Conservation (phyloP, 2,888 invertebrate genomes). For the Tachina fera region DNA sequence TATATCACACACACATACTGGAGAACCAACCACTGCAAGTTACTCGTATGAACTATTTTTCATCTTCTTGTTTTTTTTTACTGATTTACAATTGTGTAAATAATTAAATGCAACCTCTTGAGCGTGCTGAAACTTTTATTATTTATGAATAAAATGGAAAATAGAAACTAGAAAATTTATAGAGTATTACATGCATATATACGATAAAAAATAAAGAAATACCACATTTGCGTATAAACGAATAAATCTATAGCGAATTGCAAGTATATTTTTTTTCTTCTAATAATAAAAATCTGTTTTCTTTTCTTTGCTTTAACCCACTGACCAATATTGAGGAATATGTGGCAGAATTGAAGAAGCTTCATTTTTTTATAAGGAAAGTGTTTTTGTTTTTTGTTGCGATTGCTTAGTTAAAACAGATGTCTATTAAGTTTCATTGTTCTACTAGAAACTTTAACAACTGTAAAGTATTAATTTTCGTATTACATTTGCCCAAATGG, state of each 20-base stretch:
- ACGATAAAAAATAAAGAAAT: conserved; percentile 6
- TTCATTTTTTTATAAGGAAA: conserved; percentile 3
- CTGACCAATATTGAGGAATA: conserved; percentile 61
- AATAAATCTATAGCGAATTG: not conserved
- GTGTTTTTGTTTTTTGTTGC: not conserved
- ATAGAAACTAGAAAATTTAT: conserved; percentile 37
- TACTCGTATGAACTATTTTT: conserved; percentile 31
- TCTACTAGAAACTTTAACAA: too few species aligned
- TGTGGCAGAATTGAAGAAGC: not conserved
- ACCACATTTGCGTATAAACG: conserved; percentile 30
- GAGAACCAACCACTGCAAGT: not conserved
- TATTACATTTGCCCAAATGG: too few species aligned
- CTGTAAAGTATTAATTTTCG: too few species aligned
- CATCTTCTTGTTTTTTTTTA: not conserved
- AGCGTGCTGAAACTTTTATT: conserved; percentile 49
- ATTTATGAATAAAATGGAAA: conserved; percentile 65
- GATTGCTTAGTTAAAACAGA: too few species aligned
- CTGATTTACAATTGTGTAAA: conserved; percentile 53
- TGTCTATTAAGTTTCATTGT: too few species aligned
- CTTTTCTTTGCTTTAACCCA: conserved; percentile 54
- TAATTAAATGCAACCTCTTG: conserved; percentile 55
- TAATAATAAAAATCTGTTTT: conserved; percentile 7
- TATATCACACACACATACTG: conserved; percentile 34
- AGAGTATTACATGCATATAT: conserved; percentile 10
- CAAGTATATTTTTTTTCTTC: conserved; percentile 27